Conservation (phyloP, 1,140 invertebrate genomes). For the Megalopta genalis region DNA sequence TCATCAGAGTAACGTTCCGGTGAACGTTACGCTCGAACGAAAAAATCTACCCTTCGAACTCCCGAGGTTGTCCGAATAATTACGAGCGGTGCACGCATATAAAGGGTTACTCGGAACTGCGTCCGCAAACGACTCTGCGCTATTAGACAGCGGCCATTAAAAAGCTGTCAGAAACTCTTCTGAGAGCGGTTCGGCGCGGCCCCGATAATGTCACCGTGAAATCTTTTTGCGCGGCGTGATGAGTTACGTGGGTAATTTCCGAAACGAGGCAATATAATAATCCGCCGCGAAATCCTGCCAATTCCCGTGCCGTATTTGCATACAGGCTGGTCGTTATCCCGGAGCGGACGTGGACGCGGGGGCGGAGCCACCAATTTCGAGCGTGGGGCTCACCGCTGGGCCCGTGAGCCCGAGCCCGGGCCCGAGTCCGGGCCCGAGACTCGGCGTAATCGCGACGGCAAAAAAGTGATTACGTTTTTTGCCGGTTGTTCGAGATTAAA, state of each 20-base stretch:
- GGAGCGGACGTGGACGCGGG: constrained; percentile 31
- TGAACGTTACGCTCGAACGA: too few relatives aligned
- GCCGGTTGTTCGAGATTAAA: constrained; percentile 67
- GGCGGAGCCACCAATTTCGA: constrained; percentile 58
- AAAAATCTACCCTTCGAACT: too few relatives aligned
- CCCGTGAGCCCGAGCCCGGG: background rate
- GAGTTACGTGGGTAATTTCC: constrained; percentile 35
- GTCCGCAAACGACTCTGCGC: background rate
- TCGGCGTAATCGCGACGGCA: constrained; percentile 54
- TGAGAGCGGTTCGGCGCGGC: background rate
- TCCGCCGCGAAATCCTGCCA: constrained; percentile 46
- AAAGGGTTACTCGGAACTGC: background rate
- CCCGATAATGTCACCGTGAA: constrained; percentile 39
- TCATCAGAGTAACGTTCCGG: too few relatives aligned
- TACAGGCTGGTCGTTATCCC: constrained; percentile 56
- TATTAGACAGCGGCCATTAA: constrained; percentile 33
- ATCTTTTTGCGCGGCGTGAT: background rate
- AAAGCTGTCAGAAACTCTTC: constrained; percentile 54
- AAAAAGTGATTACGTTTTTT: constrained; percentile 71
- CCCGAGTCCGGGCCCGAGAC: background rate
- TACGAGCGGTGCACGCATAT: too few relatives aligned
- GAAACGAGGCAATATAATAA: constrained; percentile 46
- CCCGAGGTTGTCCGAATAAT: too few relatives aligned
- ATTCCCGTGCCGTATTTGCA: constrained; percentile 50
- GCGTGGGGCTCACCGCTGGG: constrained; percentile 17